These are phyloP conservation scores for Torymus aiolomorphi DNA, from an alignment of 2,888 invertebrate genomes.

Conservation along the genomic window DNA sequence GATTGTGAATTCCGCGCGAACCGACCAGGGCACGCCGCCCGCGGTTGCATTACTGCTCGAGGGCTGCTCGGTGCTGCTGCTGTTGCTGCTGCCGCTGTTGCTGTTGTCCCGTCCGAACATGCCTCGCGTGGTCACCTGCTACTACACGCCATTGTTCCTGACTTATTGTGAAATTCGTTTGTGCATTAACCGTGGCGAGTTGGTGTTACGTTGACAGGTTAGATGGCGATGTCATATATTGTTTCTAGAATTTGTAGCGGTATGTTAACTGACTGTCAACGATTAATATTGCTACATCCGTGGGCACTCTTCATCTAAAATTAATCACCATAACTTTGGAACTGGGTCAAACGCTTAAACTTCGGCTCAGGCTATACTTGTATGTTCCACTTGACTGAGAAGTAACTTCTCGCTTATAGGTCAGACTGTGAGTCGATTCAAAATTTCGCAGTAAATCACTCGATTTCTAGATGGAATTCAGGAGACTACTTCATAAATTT, in stretches of 20 bases:
- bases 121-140: slow-evolving; percentile 38
- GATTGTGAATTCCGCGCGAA: slow-evolving; percentile 53
- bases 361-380: not conserved
- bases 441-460: not conserved
- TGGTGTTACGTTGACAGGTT: no score
- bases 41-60: slow-evolving; percentile 28
- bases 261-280: no score
- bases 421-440: not conserved
- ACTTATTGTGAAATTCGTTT: not conserved
- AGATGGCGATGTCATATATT: no score
- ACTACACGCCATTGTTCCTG: not conserved
- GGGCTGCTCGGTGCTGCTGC: slow-evolving; percentile 25
- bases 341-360: not conserved
- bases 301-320: no score
- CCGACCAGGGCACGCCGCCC: slow-evolving; percentile 52
- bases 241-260: no score
- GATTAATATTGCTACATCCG: no score
- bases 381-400: not conserved
- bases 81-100: no score
- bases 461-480: not conserved
- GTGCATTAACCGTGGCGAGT: no score
- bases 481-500: no score
- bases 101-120: slow-evolving; percentile 62
- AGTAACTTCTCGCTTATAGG: not conserved
- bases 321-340: not conserved